Evolutionary conservation across 2,113 vertebrate species (phyloP), one percentile per base, ranked within the genome.

Genomic region (Sigmodon hispidus): DNA sequence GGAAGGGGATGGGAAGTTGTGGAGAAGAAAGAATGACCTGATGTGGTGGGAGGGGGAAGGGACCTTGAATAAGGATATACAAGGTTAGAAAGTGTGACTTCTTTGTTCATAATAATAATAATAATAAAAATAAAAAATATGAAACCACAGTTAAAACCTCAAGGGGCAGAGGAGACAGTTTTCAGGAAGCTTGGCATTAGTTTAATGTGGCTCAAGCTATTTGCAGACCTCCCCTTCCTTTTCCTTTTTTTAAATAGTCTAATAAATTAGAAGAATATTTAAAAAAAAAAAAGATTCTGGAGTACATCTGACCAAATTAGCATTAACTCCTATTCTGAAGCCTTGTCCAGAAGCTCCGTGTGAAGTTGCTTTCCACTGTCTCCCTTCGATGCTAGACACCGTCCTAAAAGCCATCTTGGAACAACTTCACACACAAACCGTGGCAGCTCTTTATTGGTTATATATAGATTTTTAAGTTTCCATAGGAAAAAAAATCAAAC

Each of bases 91-190:
- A n/a, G n/a, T n/a, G n/a, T n/a, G n/a, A n/a, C n/a, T n/a, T n/a
- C n/a, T n/a, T n/a, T n/a, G n/a, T n/a, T n/a, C n/a, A n/a, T n/a
- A n/a, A n/a, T n/a, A n/a, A n/a, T n/a, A n/a, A n/a, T n/a, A n/a
- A n/a, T n/a, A n/a, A n/a, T n/a, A n/a, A n/a, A n/a, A n/a, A n/a
- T n/a, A n/a, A n/a, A n/a, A 70, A 55, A 70, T n/a, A 5, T n/a
- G 43, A 67, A 50, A n/a, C 84, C 45, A n/a, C 45, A 24, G 65
- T 43, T 45, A 61, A 31, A 1, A 16, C 13, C 16, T 17, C 48
- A 11, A 48, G 21, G 15, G 84, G 19, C 16, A 10, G 17, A 2
- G 2, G 4, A 1, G 22, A 12, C 2, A 0, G 0, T 45, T 63
- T 7, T 29, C 26, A 34, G 55, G 59, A 88, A 93, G 50, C 26